Evolutionary conservation across 2,113 vertebrate species (phyloP), one percentile per base, ranked within the genome.

Genomic region (Chinchilla lanigera): DNA sequence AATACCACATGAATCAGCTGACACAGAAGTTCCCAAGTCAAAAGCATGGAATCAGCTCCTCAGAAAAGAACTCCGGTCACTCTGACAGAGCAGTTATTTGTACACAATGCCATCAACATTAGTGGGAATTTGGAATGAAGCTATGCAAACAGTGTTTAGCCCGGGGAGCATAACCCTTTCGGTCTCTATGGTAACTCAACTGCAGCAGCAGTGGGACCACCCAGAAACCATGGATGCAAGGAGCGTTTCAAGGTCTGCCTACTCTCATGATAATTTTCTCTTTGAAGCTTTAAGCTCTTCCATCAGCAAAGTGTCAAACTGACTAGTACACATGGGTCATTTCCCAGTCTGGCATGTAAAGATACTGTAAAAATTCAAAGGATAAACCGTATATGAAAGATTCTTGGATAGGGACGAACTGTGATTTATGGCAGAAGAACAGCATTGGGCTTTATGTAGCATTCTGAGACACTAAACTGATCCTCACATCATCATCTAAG

Each of bases 401-500:
- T 10, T 0, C 35, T 56, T 73, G 54, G 33, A 71, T 82, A 52
- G 44, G 44, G 81, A 1, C 58, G n/a, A 94, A 73, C 65, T 93
- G 61, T 97, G 96, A 91, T n/a, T 94, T 56, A 97, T 73, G 38
- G 93, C 77, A 54, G 38, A 90, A 85, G 96, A 98, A 94, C 73
- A 89, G 44, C 28, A 73, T 88, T 50, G 96, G 63, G 87, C 96
- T 98, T 98, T 97, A 82, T 86, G 89, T 7, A 17, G 73, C 75
- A 7, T 65, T 78, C 89, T 96, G 44, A 58, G 96, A 44, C 95
- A 97, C 95, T 93, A 69, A 97, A 96, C 71, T 61, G 83, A 33
- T 2, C 0, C 78, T 90, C 84, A 58, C 84, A 47, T 75, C 73
- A 78, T 22, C 58, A 84, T 75, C 60, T 69, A 75, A 85, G 60